Evolutionary conservation across 2,113 vertebrate genomes (phyloP).

Genomic region (Haemorhous mexicanus): DNA sequence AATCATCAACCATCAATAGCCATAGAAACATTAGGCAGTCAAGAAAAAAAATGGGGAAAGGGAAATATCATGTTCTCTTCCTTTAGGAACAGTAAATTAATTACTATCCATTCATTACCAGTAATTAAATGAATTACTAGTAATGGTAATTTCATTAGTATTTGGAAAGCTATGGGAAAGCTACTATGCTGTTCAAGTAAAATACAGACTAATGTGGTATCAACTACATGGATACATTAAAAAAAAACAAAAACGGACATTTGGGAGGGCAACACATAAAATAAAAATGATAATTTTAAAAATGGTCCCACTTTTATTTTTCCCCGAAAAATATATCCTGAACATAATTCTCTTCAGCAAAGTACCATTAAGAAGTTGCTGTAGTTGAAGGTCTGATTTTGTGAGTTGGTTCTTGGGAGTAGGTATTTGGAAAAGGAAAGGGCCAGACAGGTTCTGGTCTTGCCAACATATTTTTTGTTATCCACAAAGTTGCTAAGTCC

Average conservation of each 20-base stretch:
- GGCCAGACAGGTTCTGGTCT: neutral
- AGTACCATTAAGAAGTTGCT: slow-evolving; percentile 27
- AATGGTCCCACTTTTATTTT: neutral
- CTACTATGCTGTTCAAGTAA: neutral
- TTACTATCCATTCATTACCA: neutral
- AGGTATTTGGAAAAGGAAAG: neutral
- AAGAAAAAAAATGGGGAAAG: neutral
- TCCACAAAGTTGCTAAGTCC: neutral
- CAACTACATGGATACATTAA: neutral
- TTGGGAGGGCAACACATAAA: neutral
- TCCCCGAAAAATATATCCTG: neutral
- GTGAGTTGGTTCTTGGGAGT: neutral
- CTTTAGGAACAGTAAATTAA: neutral
- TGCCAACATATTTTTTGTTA: neutral
- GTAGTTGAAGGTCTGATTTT: neutral
- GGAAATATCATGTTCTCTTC: neutral
- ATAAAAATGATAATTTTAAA: neutral
- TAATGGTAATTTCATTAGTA: neutral
- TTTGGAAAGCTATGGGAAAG: neutral
- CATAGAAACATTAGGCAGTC: neutral
- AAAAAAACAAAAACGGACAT: neutral
- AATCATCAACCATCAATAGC: slow-evolving; percentile 1
- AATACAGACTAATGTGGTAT: neutral
- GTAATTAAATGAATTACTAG: neutral
- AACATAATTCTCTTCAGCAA: slow-evolving; percentile 1